Percentiles rank a stretch among this genome's conserved stretches.
These are phyloP conservation scores for Bovichtus variegatus DNA, from an alignment of 2,797 vertebrate species.

Conservation along the genomic window DNA sequence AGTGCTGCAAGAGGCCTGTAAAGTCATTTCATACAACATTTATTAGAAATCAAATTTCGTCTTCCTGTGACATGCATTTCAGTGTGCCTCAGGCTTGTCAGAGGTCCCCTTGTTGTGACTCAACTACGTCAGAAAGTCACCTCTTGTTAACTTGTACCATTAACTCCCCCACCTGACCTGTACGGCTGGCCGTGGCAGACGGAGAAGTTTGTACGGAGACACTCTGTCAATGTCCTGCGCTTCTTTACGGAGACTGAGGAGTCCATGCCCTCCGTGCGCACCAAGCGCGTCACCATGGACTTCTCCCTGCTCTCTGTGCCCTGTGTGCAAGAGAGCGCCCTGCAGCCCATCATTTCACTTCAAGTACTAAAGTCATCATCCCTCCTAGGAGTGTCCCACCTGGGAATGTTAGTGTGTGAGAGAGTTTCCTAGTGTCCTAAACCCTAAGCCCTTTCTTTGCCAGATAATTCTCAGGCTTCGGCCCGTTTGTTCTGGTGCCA, in stretches of 20 bases:
- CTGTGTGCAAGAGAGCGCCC: slow-evolving; percentile 81
- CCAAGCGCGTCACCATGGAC: slow-evolving; percentile 92
- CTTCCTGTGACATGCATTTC: slow-evolving; percentile 19
- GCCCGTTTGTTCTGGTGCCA: slow-evolving; percentile 42
- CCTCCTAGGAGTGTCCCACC: slow-evolving; percentile 62
- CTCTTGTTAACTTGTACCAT: slow-evolving; percentile 72
- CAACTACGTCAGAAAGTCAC: slow-evolving; percentile 25
- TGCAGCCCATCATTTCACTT: slow-evolving; percentile 78
- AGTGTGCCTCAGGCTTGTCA: slow-evolving; percentile 2
- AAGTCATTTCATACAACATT: slow-evolving; percentile 3
- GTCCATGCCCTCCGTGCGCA: slow-evolving; percentile 76
- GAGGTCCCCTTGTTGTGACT: slow-evolving; percentile 11
- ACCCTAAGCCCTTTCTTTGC: slow-evolving; percentile 64
- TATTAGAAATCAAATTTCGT: slow-evolving; percentile 10
- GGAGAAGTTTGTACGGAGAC: slow-evolving; percentile 89
- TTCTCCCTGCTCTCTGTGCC: slow-evolving; percentile 91
- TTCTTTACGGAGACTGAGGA: slow-evolving; percentile 85
- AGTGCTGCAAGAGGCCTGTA: not conserved
- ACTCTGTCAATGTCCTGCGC: slow-evolving; percentile 87
- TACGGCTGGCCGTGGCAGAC: slow-evolving; percentile 84
- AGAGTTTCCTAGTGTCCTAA: slow-evolving; percentile 39
- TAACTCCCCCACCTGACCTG: slow-evolving; percentile 56
- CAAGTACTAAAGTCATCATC: slow-evolving; percentile 76
- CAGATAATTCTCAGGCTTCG: slow-evolving; percentile 48
- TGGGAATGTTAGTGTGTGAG: slow-evolving; percentile 65